These are phyloP conservation scores for Spongilla lacustris DNA, from an alignment of 37 sponge, comb jelly and placozoan genomes.

Conservation along the genomic window DNA sequence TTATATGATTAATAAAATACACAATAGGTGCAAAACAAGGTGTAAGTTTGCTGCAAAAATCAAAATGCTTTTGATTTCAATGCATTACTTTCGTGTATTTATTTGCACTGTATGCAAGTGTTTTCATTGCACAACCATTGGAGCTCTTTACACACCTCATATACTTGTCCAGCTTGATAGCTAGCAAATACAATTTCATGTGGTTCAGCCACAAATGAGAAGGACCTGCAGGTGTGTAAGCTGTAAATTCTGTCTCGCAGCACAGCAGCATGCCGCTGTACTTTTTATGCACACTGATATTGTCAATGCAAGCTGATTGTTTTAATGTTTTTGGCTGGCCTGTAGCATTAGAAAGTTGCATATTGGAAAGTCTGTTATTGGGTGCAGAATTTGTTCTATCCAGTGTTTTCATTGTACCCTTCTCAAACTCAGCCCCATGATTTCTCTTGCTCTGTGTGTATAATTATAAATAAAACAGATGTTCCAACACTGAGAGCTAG, in stretches of 20 bases:
- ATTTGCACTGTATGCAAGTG: background rate
- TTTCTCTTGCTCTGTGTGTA: background rate
- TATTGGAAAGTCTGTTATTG: background rate
- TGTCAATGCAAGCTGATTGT: background rate
- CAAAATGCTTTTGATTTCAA: no score
- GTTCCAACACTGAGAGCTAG: no score
- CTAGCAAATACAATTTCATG: conserved; percentile 57
- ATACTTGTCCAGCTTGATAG: conserved; percentile 61
- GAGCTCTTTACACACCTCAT: conserved; percentile 45
- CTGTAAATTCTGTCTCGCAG: background rate
- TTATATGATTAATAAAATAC: no score
- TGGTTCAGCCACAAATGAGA: conserved; percentile 67
- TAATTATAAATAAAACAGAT: no score
- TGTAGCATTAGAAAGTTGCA: background rate
- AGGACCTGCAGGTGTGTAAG: background rate
- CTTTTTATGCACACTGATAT: background rate
- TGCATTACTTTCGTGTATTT: no score
- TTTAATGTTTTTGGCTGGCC: background rate
- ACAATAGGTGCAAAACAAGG: no score
- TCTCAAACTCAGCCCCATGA: background rate
- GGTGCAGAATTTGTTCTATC: background rate
- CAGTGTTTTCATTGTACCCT: background rate
- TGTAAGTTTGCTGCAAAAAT: no score
- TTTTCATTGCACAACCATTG: no score
- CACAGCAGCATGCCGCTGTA: background rate